Percentiles rank a stretch among this genome's conserved stretches.
Conservation (phyloP, 2,888 invertebrate species). For the Adela reaumurella region DNA sequence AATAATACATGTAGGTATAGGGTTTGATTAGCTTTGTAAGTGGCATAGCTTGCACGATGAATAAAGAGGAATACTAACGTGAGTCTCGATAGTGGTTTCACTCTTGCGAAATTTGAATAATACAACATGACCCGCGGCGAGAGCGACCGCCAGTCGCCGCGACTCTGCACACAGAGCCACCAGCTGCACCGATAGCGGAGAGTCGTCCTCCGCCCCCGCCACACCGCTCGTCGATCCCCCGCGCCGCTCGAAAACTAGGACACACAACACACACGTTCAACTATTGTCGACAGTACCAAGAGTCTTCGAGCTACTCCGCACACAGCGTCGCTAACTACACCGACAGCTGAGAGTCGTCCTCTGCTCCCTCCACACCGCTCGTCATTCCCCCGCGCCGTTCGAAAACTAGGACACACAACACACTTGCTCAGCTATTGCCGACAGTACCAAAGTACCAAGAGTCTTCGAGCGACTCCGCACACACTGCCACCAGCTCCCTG, state of each 20-base stretch:
- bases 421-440: too few relatives aligned
- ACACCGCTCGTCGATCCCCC: constrained; percentile 60
- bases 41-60: too few relatives aligned
- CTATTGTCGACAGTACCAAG: too few relatives aligned
- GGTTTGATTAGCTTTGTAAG: too few relatives aligned
- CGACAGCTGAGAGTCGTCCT: constrained; percentile 84
- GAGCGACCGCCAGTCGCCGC: constrained; percentile 77
- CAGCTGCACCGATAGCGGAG: constrained; percentile 87
- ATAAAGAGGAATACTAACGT: constrained; percentile 62
- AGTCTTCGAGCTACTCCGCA: constrained; percentile 90
- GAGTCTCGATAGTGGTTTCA: constrained; percentile 79
- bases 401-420: constrained; percentile 58
- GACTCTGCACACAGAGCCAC: constrained; percentile 93
- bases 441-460: too few relatives aligned
- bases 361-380: constrained; percentile 38
- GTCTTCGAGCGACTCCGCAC: constrained; percentile 92
- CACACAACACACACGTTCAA: too few relatives aligned
- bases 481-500: constrained; percentile 84
- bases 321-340: constrained; percentile 88
- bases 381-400: constrained; percentile 64
- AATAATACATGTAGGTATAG: too few relatives aligned
- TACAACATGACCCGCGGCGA: constrained; percentile 89
- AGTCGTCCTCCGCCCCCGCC: constrained; percentile 58
- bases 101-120: constrained; percentile 93
- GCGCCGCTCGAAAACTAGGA: constrained; percentile 66